Evolutionary conservation across 2,888 invertebrate species (phyloP), one percentile per base, ranked within the genome.

Genomic region (Callyntrura sp.): DNA sequence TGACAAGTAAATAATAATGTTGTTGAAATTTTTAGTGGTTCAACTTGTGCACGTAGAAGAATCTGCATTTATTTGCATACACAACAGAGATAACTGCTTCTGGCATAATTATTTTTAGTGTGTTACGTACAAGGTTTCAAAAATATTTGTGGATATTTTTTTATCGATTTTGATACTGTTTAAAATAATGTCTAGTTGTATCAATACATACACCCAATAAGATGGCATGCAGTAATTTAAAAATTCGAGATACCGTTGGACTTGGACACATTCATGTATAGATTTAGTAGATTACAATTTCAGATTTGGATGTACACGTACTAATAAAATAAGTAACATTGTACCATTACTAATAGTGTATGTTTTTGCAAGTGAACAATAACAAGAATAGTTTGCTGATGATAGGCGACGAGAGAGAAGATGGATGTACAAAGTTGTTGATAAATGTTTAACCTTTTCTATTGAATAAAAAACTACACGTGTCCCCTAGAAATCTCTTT

Each of bases 121-220:
- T 55, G 9, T 5, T 28, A 65, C 28, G 11, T 65, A 28, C 28
- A 2, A 65, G 28, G 65, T 65, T 65, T 28, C 65, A 65, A 65
- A 65, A 65, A 65, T 65, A 65, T 65, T 65, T 65, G 62, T 25
- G 25, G 11, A 14, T 65, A 6, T 55, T n/a, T n/a, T n/a, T 65
- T 65, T 28, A 6, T 28, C 25, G 25, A 57, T 57, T 17, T 35
- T 1, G n/a, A n/a, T 55, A 5, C n/a, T 51, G 51, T 14, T 55
- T 55, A 55, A n/a, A 17, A 55, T n/a, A 55, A 5, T n/a, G n/a
- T 5, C 35, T 35, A 35, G 6, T 35, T 35, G 35, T 35, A 35
- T 35, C 35, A 35, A 35, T 35, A 35, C 35, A 35, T 35, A 35
- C 35, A 35, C 6, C 35, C 35, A 6, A 35, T 35, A 35, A 6